Evolutionary conservation across 2,113 vertebrate species (phyloP).

Genomic region (Elephas maximus): DNA sequence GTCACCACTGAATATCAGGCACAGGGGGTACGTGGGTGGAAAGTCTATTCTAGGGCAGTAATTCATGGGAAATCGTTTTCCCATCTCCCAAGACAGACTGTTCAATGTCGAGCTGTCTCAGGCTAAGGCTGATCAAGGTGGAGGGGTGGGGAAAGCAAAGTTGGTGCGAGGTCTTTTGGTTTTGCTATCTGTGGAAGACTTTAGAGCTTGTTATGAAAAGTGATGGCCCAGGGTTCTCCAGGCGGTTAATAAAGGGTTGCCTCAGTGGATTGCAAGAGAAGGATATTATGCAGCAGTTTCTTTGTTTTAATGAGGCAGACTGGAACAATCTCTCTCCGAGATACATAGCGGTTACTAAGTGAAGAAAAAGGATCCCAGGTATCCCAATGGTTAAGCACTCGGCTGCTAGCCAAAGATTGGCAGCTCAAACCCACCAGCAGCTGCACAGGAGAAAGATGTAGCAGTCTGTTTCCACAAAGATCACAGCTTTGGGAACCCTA

Average conservation of each 20-base stretch:
- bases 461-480: too few species aligned
- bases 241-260: neutral
- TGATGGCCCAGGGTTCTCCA: neutral
- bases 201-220: neutral
- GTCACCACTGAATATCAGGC: neutral
- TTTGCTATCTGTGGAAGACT: neutral
- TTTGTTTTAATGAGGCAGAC: neutral
- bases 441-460: too few species aligned
- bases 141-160: neutral
- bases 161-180: neutral
- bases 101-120: neutral
- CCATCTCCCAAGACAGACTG: neutral
- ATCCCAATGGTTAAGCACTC: too few species aligned
- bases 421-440: too few species aligned
- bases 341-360: neutral
- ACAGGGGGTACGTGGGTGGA: neutral
- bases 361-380: too few species aligned
- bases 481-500: too few species aligned
- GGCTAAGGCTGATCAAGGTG: neutral
- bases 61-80: neutral
- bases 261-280: neutral
- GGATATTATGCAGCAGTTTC: too few species aligned
- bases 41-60: neutral
- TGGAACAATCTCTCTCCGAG: neutral
- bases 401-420: too few species aligned